Conservation (phyloP, 2,888 invertebrate species). For the Sinhomidia bicolor region DNA sequence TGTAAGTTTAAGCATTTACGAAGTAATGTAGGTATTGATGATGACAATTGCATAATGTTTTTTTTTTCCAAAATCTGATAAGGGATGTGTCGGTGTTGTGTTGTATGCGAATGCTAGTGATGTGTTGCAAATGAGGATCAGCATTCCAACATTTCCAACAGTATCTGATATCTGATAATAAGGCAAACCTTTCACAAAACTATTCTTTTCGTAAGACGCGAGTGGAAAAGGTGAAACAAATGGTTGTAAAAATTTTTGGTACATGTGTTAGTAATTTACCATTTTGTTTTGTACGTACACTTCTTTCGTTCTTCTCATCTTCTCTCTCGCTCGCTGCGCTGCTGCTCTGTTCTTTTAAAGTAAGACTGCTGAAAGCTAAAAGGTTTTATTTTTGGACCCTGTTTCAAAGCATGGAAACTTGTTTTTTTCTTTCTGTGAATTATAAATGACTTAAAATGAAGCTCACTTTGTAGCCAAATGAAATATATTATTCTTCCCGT, state of each 20-base stretch:
- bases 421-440: slow-evolving; percentile 28
- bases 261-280: slow-evolving; percentile 38
- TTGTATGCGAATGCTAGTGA: slow-evolving; percentile 11
- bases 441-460: slow-evolving; percentile 31
- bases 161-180: slow-evolving; percentile 45
- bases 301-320: too few relatives aligned
- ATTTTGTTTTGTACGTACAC: not conserved
- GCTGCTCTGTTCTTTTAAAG: too few relatives aligned
- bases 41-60: not conserved
- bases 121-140: slow-evolving; percentile 38
- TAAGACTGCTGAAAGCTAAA: not conserved
- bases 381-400: slow-evolving; percentile 61
- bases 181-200: slow-evolving; percentile 49
- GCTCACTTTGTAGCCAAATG: not conserved
- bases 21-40: too few relatives aligned
- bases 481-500: too few relatives aligned
- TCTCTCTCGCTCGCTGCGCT: too few relatives aligned
- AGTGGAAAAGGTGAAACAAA: slow-evolving; percentile 13
- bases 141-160: slow-evolving; percentile 29
- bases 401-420: slow-evolving; percentile 59
- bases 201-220: not conserved
- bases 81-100: slow-evolving; percentile 20
- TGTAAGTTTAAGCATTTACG: too few relatives aligned
- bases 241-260: not conserved
- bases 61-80: slow-evolving; percentile 4